A percentile compares a stretch with the other conserved stretches of the same genome.
phyloP scores from a whole-genome alignment of 2,113 vertebrate species.

The Triplophysa tibetana region DNA sequence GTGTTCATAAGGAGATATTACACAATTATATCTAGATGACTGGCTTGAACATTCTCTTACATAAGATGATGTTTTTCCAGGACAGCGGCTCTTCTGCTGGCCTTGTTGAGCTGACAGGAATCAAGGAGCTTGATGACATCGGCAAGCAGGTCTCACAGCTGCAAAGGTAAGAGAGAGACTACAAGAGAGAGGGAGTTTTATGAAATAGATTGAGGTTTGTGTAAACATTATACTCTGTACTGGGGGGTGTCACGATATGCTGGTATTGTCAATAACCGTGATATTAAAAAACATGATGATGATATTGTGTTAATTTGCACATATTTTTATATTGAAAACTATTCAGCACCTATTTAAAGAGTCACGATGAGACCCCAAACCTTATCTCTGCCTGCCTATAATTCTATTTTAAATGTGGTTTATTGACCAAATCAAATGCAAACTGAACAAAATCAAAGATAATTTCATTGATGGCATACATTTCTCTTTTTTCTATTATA shows the following conservation, averaged over 20 bases:
- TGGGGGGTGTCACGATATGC: no score
- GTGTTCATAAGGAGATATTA: not conserved
- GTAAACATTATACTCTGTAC: not conserved
- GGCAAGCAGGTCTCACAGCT: slow-evolving; percentile 93
- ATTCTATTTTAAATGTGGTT: no score
- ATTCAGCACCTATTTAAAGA: no score
- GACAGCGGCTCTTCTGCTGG: slow-evolving; percentile 80
- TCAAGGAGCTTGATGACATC: slow-evolving; percentile 93
- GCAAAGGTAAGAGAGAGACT: slow-evolving; percentile 80
- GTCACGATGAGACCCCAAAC: no score
- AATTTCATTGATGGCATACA: no score
- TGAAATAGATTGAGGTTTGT: not conserved
- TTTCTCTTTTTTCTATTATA: not conserved
- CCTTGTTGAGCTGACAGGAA: slow-evolving; percentile 85
- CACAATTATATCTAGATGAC: not conserved
- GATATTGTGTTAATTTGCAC: not conserved
- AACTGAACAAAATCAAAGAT: no score
- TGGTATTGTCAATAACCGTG: no score
- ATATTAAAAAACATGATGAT: no score
- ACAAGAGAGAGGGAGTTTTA: not conserved
- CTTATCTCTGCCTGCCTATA: no score
- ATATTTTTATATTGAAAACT: not conserved
- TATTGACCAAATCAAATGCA: no score
- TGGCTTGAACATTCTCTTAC: not conserved
- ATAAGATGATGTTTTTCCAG: slow-evolving; percentile 69